A percentile compares a stretch with the other conserved stretches of the same genome.
These are phyloP conservation scores for Neoascia interrupta DNA, from an alignment of 2,888 invertebrate genomes.

Conservation along the genomic window DNA sequence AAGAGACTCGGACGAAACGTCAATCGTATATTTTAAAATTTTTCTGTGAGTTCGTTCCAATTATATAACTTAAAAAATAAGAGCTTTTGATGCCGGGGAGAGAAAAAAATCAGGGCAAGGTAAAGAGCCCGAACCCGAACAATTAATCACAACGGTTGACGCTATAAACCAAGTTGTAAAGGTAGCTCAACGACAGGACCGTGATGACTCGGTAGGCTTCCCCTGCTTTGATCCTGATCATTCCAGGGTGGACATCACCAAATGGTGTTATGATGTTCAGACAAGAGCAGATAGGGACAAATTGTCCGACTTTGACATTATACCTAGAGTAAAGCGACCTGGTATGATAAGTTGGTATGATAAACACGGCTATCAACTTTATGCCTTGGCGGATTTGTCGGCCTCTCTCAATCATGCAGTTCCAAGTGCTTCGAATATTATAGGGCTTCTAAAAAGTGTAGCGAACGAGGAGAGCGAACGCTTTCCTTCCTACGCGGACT, in stretches of 20 bases:
- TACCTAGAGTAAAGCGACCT: conserved; percentile 57
- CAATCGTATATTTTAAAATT: too few relatives aligned
- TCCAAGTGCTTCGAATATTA: conserved; percentile 29
- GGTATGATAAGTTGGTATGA: conserved; percentile 49
- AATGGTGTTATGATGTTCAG: conserved; percentile 18
- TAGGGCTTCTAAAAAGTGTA: too few relatives aligned
- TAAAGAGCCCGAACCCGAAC: too few relatives aligned
- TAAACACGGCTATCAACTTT: conserved; percentile 40
- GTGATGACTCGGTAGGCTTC: conserved; percentile 14
- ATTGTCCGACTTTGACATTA: conserved; percentile 41
- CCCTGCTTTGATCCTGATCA: conserved; percentile 27
- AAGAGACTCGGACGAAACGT: too few relatives aligned
- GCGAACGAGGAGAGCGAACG: conserved; percentile 10
- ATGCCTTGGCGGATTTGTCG: conserved; percentile 4
- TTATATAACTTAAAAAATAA: too few relatives aligned
- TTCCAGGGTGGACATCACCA: conserved; percentile 11
- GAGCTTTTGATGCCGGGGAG: too few relatives aligned
- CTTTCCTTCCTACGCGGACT: conserved; percentile 19
- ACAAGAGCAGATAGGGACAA: conserved; percentile 47
- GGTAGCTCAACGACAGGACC: conserved; percentile 18
- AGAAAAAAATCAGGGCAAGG: too few relatives aligned
- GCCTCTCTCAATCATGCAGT: conserved; percentile 18
- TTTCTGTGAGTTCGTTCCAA: too few relatives aligned
- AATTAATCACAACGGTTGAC: conserved; percentile 23
- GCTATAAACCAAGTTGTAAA: conserved; percentile 36